These are phyloP conservation scores for Potamilus streckersoni DNA, from an alignment of 1,140 invertebrate genomes.

Conservation along the genomic window DNA sequence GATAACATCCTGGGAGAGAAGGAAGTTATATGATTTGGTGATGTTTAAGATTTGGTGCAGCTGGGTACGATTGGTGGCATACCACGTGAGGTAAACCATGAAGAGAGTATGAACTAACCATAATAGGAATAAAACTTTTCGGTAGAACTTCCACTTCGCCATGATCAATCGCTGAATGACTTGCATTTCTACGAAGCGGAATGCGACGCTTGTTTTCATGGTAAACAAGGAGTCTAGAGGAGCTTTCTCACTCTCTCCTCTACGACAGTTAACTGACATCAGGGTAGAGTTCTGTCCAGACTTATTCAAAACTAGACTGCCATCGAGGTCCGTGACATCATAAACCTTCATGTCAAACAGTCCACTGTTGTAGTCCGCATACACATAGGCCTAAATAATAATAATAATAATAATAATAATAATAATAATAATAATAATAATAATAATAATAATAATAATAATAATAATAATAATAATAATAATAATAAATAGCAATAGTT, in stretches of 20 bases:
- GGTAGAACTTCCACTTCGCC: conserved; percentile 38
- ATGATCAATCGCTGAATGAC: conserved; percentile 31
- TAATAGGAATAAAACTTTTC: conserved; percentile 26
- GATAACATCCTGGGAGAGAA: neutral
- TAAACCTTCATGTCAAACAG: conserved; percentile 45
- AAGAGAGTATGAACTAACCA: conserved; percentile 32
- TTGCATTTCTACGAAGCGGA: conserved; percentile 30
- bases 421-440: neutral
- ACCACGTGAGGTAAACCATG: conserved; percentile 31
- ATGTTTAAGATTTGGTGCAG: neutral
- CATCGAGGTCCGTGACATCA: conserved; percentile 45
- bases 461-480: neutral
- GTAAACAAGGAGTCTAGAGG: conserved; percentile 36
- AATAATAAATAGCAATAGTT: neutral
- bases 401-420: conserved; percentile 1
- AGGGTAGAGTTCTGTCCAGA: neutral
- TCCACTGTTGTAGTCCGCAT: conserved; percentile 27
- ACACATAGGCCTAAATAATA: conserved; percentile 21
- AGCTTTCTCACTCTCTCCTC: conserved; percentile 13
- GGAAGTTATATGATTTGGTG: conserved; percentile 1
- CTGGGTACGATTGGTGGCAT: conserved; percentile 15
- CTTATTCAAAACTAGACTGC: conserved; percentile 4
- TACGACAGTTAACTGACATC: neutral
- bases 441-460: neutral
- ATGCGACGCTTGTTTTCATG: conserved; percentile 21